Base-by-base conservation (phyloP, 2,113 vertebrate species). In the Chelonoidis abingdonii region DNA sequence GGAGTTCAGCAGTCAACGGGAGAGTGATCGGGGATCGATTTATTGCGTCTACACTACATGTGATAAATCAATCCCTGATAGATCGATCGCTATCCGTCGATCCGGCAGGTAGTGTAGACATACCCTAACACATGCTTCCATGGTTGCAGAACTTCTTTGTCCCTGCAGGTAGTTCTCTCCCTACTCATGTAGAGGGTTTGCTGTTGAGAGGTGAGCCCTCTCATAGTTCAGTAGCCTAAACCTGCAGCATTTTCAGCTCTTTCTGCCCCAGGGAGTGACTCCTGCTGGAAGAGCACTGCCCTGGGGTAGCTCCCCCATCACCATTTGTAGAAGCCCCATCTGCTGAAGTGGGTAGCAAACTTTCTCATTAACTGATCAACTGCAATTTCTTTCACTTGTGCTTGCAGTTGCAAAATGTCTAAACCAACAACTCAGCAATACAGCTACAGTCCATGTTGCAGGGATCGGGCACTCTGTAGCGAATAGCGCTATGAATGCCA, bases 311-410 rank as follows among this genome's bases (percentile, higher is more conserved):
- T 84, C 22, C 56, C 59, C 19, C 44, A 3, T 44, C 16, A 10
- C 1, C 52, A 5, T 92, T 92, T 89, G 72, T 57, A 41, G 56
- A 44, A n/a, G 80, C 91, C 62, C 90, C 92, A 91, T 94, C 90
- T 95, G 89, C 59, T 96, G 19, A 52, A 27, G 78, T 78, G 92
- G 80, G 78, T 56, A 59, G 84, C 92, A 92, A 72, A 53, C 53
- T 89, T 95, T 90, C 93, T 93, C 75, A 54, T 94, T 89, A 93
- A 52, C 89, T 90, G 89, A 78, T 91, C 44, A 92, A 92, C 44
- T 78, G 80, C 89, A 79, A 90, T 92, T 93, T 92, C 72, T 87
- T 94, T 75, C 88, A 56, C 76, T 92, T 89, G 90, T 89, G 50
- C 6, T 27, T 88, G 85, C 83, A 94, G 78, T 87, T 86, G 80